Evolutionary conservation across 2,113 vertebrate species (phyloP).

Genomic region (Amazona guildingii): DNA sequence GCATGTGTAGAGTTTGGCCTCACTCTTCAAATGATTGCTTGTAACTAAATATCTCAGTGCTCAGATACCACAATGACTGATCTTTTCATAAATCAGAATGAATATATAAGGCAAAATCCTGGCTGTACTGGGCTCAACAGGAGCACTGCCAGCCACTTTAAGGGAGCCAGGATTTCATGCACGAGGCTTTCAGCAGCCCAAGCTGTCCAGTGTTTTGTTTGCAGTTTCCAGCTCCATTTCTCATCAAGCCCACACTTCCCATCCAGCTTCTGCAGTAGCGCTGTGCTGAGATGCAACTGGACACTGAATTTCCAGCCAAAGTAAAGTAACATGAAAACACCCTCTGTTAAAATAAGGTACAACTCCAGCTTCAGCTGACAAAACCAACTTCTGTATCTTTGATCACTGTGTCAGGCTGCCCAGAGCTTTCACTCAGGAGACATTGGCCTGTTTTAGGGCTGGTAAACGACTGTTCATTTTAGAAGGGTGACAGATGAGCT

Average conservation of each 20-base stretch:
- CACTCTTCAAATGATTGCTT: conserved; percentile 69
- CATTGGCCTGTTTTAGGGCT: background rate
- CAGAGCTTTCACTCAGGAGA: background rate
- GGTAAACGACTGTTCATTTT: background rate
- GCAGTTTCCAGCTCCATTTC: conserved; percentile 60
- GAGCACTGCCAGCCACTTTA: conserved; percentile 18
- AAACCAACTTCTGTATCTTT: background rate
- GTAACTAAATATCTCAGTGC: conserved; percentile 71
- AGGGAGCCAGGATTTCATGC: background rate
- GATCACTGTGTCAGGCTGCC: background rate
- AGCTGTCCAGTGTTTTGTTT: conserved; percentile 13
- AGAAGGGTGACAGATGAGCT: background rate
- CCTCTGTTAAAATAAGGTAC: background rate
- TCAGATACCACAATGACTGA: background rate
- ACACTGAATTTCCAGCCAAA: background rate
- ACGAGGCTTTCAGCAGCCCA: conserved; percentile 14
- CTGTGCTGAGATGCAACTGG: background rate
- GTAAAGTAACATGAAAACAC: background rate
- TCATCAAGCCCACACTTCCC: conserved; percentile 14
- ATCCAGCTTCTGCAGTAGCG: background rate
- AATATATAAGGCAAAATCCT: conserved; percentile 28
- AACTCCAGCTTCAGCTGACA: background rate
- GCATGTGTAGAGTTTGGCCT: conserved; percentile 55
- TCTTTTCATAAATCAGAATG: conserved; percentile 53
- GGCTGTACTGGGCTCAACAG: background rate